phyloP scores from a whole-genome alignment of 2,797 vertebrate genomes.

The Hydrocynus forskahlii region DNA sequence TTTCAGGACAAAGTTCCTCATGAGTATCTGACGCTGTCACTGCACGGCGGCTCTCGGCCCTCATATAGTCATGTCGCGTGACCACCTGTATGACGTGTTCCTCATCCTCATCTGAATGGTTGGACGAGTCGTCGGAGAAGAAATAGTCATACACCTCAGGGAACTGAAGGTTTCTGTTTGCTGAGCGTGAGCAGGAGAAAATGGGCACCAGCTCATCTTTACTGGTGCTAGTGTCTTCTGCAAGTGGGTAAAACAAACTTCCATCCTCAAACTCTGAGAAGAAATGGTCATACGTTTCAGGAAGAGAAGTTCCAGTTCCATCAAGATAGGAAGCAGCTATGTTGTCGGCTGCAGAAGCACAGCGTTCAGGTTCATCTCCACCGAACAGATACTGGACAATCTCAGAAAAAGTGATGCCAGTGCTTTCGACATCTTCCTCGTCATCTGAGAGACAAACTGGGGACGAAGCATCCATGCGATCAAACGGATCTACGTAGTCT shows the following conservation, averaged over 20 bases:
- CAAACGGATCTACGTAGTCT: slow-evolving; percentile 53
- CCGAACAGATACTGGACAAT: slow-evolving; percentile 74
- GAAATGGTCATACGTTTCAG: slow-evolving; percentile 89
- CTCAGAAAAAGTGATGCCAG: slow-evolving; percentile 68
- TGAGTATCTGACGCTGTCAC: slow-evolving; percentile 77
- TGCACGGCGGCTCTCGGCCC: slow-evolving; percentile 51
- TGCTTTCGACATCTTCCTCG: slow-evolving; percentile 56
- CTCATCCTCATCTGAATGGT: slow-evolving; percentile 74
- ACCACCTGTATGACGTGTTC: slow-evolving; percentile 66
- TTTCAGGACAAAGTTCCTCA: slow-evolving; percentile 77
- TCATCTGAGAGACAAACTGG: slow-evolving; percentile 57
- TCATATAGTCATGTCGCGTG: slow-evolving; percentile 59
- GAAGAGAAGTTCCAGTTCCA: slow-evolving; percentile 70
- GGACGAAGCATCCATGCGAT: slow-evolving; percentile 50
- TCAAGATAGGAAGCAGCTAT: slow-evolving; percentile 26
- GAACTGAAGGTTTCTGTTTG: slow-evolving; percentile 74
- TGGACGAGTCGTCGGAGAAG: slow-evolving; percentile 78
- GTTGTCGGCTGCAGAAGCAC: slow-evolving; percentile 51
- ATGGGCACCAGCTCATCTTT: slow-evolving; percentile 65
- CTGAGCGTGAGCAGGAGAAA: slow-evolving; percentile 68
- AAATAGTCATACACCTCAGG: slow-evolving; percentile 89
- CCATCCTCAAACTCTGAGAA: slow-evolving; percentile 85
- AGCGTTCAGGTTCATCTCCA: slow-evolving; percentile 57
- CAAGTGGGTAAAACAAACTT: slow-evolving; percentile 69
- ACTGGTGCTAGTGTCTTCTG: slow-evolving; percentile 45